A percentile compares a stretch with the other conserved stretches of the same genome.
These are phyloP conservation scores for Orussus abietinus DNA, from an alignment of 1,140 invertebrate species.

Conservation along the genomic window DNA sequence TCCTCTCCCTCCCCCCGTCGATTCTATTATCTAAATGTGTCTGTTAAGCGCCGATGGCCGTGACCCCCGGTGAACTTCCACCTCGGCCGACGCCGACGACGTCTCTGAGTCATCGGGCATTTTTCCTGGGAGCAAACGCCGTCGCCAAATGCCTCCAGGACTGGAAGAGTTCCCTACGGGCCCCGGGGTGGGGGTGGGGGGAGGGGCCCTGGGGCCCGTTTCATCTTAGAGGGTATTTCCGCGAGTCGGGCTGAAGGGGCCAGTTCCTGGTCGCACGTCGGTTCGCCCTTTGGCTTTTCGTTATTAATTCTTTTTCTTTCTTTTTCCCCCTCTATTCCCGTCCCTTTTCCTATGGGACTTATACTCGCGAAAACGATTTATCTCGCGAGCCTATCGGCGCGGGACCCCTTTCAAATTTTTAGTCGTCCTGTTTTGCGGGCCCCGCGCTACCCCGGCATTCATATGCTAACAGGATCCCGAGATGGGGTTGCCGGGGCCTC, in stretches of 20 bases:
- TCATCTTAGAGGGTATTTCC: too few relatives aligned
- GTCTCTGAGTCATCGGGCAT: neutral
- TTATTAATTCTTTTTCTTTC: too few relatives aligned
- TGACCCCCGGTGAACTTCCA: slow-evolving; percentile 18
- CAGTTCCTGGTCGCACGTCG: too few relatives aligned
- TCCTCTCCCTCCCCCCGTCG: too few relatives aligned
- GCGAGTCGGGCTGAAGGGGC: too few relatives aligned
- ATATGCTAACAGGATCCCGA: slow-evolving; percentile 30
- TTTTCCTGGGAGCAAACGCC: too few relatives aligned
- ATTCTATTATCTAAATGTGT: slow-evolving; percentile 21
- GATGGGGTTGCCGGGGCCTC: slow-evolving; percentile 4
- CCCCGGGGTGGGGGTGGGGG: too few relatives aligned
- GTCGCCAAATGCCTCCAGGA: too few relatives aligned
- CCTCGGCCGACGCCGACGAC: neutral
- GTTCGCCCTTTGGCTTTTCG: too few relatives aligned
- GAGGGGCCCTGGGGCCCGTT: too few relatives aligned
- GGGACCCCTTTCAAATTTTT: slow-evolving; percentile 27
- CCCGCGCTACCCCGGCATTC: slow-evolving; percentile 29
- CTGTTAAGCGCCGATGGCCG: slow-evolving; percentile 23
- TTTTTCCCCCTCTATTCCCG: neutral
- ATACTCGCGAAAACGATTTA: slow-evolving; percentile 32
- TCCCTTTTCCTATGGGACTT: slow-evolving; percentile 5
- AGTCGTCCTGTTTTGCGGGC: slow-evolving; percentile 26
- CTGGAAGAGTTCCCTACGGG: too few relatives aligned
- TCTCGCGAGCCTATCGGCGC: slow-evolving; percentile 11